phyloP scores from a whole-genome alignment of 2,113 vertebrate genomes.

The Pseudorhombus dupliciocellatus region DNA sequence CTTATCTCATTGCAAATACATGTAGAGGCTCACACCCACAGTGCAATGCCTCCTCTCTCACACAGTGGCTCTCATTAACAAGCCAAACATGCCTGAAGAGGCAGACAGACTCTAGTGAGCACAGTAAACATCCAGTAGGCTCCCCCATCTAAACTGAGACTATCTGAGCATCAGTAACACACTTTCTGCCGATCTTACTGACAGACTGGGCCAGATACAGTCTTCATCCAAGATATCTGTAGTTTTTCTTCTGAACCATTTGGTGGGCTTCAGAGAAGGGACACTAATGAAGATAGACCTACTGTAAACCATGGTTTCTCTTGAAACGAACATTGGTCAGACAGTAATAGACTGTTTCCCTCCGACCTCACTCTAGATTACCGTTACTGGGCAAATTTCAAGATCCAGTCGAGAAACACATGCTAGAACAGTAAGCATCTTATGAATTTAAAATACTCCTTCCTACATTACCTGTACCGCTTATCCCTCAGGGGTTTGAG shows the following conservation, averaged over 20 bases:
- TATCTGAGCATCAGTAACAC: slow-evolving; percentile 57
- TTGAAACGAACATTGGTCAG: neutral
- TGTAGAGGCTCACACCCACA: slow-evolving; percentile 62
- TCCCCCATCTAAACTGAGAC: slow-evolving; percentile 67
- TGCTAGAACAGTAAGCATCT: neutral
- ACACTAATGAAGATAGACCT: neutral
- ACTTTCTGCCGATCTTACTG: slow-evolving; percentile 29
- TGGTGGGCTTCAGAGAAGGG: slow-evolving; percentile 2
- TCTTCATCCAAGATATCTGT: slow-evolving; percentile 17
- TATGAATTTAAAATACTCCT: no score
- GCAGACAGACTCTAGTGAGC: slow-evolving; percentile 78
- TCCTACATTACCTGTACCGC: no score
- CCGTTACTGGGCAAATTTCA: neutral
- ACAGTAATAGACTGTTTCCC: neutral
- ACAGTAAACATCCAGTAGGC: slow-evolving; percentile 76
- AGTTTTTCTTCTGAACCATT: slow-evolving; percentile 2
- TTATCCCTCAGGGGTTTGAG: no score
- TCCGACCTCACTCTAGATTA: neutral
- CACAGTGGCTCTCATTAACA: slow-evolving; percentile 78
- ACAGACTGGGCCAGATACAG: slow-evolving; percentile 38
- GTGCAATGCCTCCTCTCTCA: slow-evolving; percentile 60
- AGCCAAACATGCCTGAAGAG: slow-evolving; percentile 80
- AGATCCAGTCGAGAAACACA: neutral
- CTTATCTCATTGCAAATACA: slow-evolving; percentile 72
- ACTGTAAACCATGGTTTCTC: neutral